Conservation (phyloP, 2,888 invertebrate species). For the Ariolimax columbianus region DNA sequence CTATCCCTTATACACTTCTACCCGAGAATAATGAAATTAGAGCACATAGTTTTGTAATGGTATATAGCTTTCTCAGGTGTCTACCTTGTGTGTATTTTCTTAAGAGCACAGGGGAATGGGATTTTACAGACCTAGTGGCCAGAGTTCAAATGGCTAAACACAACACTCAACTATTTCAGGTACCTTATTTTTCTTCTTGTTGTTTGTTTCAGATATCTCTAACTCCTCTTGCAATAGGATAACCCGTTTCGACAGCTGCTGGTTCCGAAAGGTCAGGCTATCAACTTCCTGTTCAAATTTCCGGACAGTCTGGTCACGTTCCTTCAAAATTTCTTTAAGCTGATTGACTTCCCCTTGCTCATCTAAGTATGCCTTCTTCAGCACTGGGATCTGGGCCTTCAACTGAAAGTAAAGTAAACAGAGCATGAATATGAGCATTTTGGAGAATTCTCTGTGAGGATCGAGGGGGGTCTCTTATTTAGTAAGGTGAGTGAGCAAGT, state of each 20-base stretch:
- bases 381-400: constrained; percentile 92
- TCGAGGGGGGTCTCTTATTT: too few relatives aligned
- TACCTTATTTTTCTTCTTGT: constrained; percentile 71
- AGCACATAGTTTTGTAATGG: too few relatives aligned
- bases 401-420: constrained; percentile 82
- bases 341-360: constrained; percentile 90
- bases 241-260: constrained; percentile 93
- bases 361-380: constrained; percentile 94
- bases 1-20: too few relatives aligned
- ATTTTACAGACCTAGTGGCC: too few relatives aligned
- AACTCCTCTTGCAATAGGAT: constrained; percentile 94
- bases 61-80: too few relatives aligned
- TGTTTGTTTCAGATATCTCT: constrained; percentile 80
- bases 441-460: too few relatives aligned
- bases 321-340: constrained; percentile 85
- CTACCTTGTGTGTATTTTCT: too few relatives aligned
- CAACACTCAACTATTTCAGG: not conserved
- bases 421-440: too few relatives aligned
- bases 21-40: too few relatives aligned
- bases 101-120: too few relatives aligned
- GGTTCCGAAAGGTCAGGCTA: constrained; percentile 93
- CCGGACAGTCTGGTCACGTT: constrained; percentile 89
- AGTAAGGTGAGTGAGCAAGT: too few relatives aligned
- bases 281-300: constrained; percentile 95
- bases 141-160: too few relatives aligned